Evolutionary conservation across 2,113 vertebrate species (phyloP), one percentile per base, ranked within the genome.

Genomic region (Galbula dea): DNA sequence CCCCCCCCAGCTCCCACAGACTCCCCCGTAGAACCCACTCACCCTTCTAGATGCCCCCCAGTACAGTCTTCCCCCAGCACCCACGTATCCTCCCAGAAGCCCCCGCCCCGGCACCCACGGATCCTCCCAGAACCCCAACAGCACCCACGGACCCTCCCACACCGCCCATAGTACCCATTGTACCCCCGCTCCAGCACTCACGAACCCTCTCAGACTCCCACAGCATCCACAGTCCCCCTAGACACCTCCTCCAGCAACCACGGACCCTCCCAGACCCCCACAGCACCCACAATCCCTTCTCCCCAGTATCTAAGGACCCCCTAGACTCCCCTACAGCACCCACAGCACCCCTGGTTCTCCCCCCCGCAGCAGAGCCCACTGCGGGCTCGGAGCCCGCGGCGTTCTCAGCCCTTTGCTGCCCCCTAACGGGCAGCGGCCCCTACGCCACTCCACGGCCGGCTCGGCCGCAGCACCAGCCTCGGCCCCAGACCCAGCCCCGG

Each of bases 361-460:
- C 26, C 49, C 24, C 26, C 22, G 23, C 48, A 49, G 22, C 34
- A 36, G 24, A 39, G 16, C 36, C 36, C 24, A 23, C 23, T 6
- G 15, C 36, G 14, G 57, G 22, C 23, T 14, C 34, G 34, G 29
- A 17, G 22, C 54, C 22, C 24, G 26, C 29, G 20, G 27, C 30
- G 17, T 77, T n/a, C 41, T 61, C 46, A 23, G 85, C 83, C 63
- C 84, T 95, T 49, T 96, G 94, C 92, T 90, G 96, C 95, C 96
- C 66, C 91, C 96, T 95, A 76, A 79, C 73, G 96, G 95, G 17
- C 21, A 58, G 26, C 29, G 30, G 41, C 69, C n/a, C n/a, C n/a
- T n/a, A n/a, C 19, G 61, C 36, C 46, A 29, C 29, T 36, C 17
- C 59, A 29, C 37, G 26, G 37, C 26, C 26, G 59, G 30, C 26